Conservation (phyloP, 2,113 vertebrate species). For the Jaculus jaculus region DNA sequence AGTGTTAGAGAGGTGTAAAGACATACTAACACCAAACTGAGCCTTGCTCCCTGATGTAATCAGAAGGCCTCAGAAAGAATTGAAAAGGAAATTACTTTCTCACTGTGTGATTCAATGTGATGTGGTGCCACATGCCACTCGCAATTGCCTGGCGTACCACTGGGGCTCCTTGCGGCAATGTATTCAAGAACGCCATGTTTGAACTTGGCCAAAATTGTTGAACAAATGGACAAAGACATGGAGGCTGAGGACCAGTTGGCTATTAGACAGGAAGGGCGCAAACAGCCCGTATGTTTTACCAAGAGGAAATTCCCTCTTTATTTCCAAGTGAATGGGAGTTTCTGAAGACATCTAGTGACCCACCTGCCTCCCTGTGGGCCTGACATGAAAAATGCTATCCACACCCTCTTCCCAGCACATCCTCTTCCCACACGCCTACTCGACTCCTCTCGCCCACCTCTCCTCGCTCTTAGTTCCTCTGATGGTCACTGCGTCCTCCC, state of each 20-base stretch:
- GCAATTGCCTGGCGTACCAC: neutral
- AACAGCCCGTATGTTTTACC: neutral
- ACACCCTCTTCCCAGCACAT: too few relatives aligned
- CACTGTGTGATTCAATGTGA: constrained; percentile 75
- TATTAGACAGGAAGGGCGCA: neutral
- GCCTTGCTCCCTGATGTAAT: constrained; percentile 79
- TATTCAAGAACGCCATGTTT: neutral
- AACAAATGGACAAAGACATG: neutral
- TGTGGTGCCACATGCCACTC: constrained; percentile 33
- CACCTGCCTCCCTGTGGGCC: neutral
- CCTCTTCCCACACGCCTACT: too few relatives aligned
- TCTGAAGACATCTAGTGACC: neutral
- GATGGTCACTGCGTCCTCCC: too few relatives aligned
- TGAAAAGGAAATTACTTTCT: constrained; percentile 82
- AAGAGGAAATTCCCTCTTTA: neutral
- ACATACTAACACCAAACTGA: constrained; percentile 72
- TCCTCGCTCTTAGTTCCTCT: too few relatives aligned
- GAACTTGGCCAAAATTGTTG: constrained; percentile 37
- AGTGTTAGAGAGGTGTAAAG: constrained; percentile 77
- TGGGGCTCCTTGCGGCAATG: neutral
- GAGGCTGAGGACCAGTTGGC: neutral
- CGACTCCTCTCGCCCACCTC: too few relatives aligned
- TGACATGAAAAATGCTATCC: too few relatives aligned
- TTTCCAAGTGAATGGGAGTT: neutral
- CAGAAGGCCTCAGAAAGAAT: constrained; percentile 75